These are phyloP conservation scores for Sialia sialis DNA, from an alignment of 2,113 vertebrate species.

Conservation along the genomic window DNA sequence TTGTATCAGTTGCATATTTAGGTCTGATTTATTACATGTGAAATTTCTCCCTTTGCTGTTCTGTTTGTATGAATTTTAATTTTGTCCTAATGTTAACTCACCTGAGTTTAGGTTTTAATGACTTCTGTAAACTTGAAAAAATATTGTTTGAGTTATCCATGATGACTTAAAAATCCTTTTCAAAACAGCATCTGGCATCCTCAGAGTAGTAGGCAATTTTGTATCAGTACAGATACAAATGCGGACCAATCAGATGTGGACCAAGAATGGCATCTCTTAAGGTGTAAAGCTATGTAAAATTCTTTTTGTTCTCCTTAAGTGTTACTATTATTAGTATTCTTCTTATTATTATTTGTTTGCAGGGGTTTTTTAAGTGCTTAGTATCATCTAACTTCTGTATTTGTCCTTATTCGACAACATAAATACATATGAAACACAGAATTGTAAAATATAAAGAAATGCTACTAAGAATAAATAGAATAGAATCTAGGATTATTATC, in stretches of 20 bases:
- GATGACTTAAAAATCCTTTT: not conserved
- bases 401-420: not conserved
- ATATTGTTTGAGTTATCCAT: not conserved
- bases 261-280: not conserved
- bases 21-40: not conserved
- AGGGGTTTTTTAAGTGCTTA: not conserved
- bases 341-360: not conserved
- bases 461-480: not conserved
- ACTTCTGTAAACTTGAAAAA: not conserved
- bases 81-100: not conserved
- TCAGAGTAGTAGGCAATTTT: not conserved
- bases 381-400: not conserved
- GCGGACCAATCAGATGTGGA: not conserved
- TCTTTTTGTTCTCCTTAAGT: not conserved
- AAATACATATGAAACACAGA: not conserved
- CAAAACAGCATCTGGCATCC: not conserved
- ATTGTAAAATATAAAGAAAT: not conserved
- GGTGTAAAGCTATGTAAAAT: not conserved
- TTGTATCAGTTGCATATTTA: not conserved
- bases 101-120: not conserved
- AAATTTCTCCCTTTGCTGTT: not conserved
- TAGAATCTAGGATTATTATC: not conserved
- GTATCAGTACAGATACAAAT: not conserved
- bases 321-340: not conserved
- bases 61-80: not conserved